Evolutionary conservation across 1,140 invertebrate genomes (phyloP), one percentile per base, ranked within the genome.

Genomic region (Stegodyphus mimosarum): DNA sequence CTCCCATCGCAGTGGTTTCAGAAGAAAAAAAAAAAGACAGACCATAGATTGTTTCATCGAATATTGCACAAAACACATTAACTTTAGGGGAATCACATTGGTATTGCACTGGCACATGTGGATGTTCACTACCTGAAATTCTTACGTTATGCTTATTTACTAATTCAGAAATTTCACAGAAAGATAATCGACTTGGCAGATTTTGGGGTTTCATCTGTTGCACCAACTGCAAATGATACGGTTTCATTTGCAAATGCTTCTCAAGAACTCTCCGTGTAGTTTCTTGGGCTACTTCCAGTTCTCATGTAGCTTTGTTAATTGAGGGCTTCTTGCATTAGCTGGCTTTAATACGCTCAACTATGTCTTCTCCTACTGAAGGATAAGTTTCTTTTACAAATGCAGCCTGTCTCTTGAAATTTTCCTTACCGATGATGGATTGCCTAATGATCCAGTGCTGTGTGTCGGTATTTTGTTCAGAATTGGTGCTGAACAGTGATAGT

Each of bases 141-240:
- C 55, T 60, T 5, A 60, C 55, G 55, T 60, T 15, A 33, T 33
- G 55, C 15, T 60, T 60, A 49, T 51, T 69, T 10, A 51, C 33
- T 49, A 66, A 51, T 66, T 50, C 80, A n/a, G 9, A 74, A 73
- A 74, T 50, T 48, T 66, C 9, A 60, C 55, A 60, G 55, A 60
- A 5, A 60, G 55, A 60, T 60, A 60, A 60, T 10, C 55, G 15
- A 60, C 15, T 1, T 5, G 55, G 55, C 55, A 60, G 55, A 60
- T 60, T 5, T 10, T 60, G 1, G 9, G 55, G 55, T 60, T 60
- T 5, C 55, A 9, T 1, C 1, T 60, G 55, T 5, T 5, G 55
- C 55, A 60, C 5, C 1, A 60, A 60, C 55, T 60, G 9, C 55
- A 60, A 60, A 60, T 3, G 33, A 33, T 33, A 33, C 1, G 33